These are phyloP conservation scores for Chironomus striatipennis DNA, from an alignment of 1,140 invertebrate species.

Conservation along the genomic window DNA sequence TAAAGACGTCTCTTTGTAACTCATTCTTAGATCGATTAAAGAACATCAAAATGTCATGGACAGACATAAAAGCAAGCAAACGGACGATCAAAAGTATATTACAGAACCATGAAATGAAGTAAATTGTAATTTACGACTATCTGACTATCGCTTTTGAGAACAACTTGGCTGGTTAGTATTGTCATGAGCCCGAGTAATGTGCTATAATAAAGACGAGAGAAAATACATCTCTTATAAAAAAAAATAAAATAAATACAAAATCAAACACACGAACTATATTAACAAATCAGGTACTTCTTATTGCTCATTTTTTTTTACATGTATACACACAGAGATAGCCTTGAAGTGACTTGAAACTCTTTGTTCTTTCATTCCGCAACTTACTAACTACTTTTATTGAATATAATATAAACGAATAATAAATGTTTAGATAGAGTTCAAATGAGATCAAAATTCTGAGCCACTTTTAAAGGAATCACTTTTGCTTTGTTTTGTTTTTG, in stretches of 20 bases:
- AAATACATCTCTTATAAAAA: neutral
- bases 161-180: neutral
- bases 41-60: too few relatives aligned
- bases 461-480: neutral
- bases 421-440: neutral
- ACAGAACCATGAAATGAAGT: too few relatives aligned
- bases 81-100: too few relatives aligned
- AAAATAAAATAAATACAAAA: neutral
- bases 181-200: neutral
- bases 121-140: too few relatives aligned
- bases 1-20: too few relatives aligned
- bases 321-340: neutral
- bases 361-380: neutral
- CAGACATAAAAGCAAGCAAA: too few relatives aligned
- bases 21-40: too few relatives aligned
- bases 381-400: neutral
- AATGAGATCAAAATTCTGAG: neutral
- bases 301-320: neutral
- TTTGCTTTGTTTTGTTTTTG: neutral
- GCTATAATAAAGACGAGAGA: neutral
- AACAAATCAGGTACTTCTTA: neutral
- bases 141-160: neutral
- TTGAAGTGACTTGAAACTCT: slow-evolving; percentile 3
- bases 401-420: too few relatives aligned
- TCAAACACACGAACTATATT: neutral